Evolutionary conservation across 2,113 vertebrate genomes (phyloP).

Genomic region (Hemibagrus wyckioides): DNA sequence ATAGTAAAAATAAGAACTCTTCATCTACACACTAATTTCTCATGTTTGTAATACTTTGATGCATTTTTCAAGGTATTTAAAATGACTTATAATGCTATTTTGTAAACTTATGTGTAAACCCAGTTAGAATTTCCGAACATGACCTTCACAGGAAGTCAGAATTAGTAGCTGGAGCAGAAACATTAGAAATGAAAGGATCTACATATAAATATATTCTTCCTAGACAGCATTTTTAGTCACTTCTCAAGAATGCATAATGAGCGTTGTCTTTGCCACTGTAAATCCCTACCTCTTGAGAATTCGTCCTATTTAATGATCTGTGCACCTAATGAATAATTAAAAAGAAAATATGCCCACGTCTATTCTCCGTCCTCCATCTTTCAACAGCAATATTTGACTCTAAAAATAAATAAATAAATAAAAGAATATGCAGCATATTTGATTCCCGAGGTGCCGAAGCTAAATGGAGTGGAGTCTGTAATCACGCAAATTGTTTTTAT

Average conservation of each 20-base stretch:
- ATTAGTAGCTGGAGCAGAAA: neutral
- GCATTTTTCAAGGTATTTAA: neutral
- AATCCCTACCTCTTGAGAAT: slow-evolving; percentile 36
- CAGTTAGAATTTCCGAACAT: neutral
- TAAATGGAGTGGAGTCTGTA: slow-evolving; percentile 4
- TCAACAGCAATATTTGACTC: neutral
- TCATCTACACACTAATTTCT: neutral
- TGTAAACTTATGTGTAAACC: neutral
- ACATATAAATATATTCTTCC: neutral
- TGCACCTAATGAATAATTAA: slow-evolving; percentile 41
- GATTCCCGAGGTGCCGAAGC: slow-evolving; percentile 21
- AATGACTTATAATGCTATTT: neutral
- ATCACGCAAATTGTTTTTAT: slow-evolving; percentile 30
- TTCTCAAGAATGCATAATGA: slow-evolving; percentile 41
- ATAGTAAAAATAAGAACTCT: neutral
- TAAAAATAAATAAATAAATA: too few species aligned
- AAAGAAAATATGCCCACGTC: slow-evolving; percentile 14
- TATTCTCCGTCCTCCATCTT: neutral
- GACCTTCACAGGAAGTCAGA: neutral
- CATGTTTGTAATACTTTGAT: neutral
- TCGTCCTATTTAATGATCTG: slow-evolving; percentile 24
- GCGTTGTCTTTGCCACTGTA: slow-evolving; percentile 38
- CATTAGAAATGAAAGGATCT: neutral
- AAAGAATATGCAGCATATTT: neutral
- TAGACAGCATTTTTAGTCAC: slow-evolving; percentile 1